phyloP scores from a whole-genome alignment of 2,797 vertebrate species.

The Poecilia picta region DNA sequence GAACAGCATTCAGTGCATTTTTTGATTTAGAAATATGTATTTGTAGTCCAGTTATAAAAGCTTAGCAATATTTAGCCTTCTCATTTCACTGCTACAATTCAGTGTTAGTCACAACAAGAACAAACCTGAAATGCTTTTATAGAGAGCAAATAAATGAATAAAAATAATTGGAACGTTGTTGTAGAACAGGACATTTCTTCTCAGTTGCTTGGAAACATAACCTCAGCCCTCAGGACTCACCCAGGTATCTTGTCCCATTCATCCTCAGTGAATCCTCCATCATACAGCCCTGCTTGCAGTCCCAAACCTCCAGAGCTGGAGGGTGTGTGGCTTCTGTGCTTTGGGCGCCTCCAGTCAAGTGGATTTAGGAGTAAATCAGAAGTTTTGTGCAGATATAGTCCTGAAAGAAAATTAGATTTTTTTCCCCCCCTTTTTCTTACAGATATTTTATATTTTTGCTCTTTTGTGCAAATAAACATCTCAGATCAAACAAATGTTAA shows the following conservation, averaged over 20 bases:
- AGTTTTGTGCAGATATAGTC: constrained; percentile 84
- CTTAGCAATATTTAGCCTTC: neutral
- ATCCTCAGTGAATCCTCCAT: constrained; percentile 88
- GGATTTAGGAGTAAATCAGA: constrained; percentile 82
- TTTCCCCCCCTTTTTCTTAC: too few species aligned
- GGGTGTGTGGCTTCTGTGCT: constrained; percentile 83
- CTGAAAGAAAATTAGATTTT: constrained; percentile 65
- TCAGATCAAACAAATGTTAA: neutral
- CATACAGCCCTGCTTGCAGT: constrained; percentile 83
- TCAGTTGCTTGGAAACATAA: neutral
- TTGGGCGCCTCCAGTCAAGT: constrained; percentile 86
- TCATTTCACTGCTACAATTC: neutral
- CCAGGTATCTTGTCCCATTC: constrained; percentile 91
- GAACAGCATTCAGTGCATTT: neutral
- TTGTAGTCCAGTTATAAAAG: neutral
- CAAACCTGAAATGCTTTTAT: neutral
- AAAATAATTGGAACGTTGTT: neutral
- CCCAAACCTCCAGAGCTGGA: constrained; percentile 79
- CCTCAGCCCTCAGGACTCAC: constrained; percentile 69
- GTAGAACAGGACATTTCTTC: neutral
- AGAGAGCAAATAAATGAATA: neutral
- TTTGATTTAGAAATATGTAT: neutral
- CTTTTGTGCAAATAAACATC: neutral
- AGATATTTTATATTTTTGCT: neutral
- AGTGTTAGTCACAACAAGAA: neutral